Percentiles rank a stretch among this genome's conserved stretches.
Evolutionary conservation across 2,888 invertebrate species (phyloP).

Genomic region (Hydrotaea diabolus): DNA sequence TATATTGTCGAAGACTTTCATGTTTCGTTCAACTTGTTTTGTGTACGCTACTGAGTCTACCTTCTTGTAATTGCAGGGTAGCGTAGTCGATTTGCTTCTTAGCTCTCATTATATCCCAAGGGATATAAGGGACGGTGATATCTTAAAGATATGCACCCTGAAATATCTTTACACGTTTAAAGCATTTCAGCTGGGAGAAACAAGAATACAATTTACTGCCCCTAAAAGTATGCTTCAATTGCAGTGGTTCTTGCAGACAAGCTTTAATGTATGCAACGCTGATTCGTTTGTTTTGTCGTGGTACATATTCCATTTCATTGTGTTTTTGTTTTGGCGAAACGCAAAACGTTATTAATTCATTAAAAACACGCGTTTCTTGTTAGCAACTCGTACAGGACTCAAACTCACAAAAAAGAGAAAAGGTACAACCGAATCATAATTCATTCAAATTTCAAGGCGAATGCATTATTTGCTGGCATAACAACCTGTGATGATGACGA

Average conservation of each 20-base stretch:
- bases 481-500: conserved; percentile 46
- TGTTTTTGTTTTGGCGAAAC: conserved; percentile 21
- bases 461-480: conserved; percentile 42
- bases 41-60: too few species aligned
- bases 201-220: neutral
- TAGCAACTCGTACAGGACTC: conserved; percentile 25
- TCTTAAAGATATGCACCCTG: too few species aligned
- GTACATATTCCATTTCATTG: conserved; percentile 2
- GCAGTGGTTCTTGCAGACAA: neutral
- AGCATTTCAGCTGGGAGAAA: too few species aligned
- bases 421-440: conserved; percentile 27
- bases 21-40: too few species aligned
- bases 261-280: conserved; percentile 51
- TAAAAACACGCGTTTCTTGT: conserved; percentile 66
- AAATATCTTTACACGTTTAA: too few species aligned
- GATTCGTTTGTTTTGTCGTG: conserved; percentile 9
- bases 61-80: too few species aligned
- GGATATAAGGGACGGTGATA: too few species aligned
- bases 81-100: too few species aligned
- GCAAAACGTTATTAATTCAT: conserved; percentile 51
- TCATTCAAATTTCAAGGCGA: conserved; percentile 34
- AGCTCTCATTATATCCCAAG: too few species aligned
- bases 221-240: neutral
- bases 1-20: too few species aligned
- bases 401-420: neutral